Evolutionary conservation across 2,113 vertebrate species (phyloP).

Genomic region (Collichthys lucidus): DNA sequence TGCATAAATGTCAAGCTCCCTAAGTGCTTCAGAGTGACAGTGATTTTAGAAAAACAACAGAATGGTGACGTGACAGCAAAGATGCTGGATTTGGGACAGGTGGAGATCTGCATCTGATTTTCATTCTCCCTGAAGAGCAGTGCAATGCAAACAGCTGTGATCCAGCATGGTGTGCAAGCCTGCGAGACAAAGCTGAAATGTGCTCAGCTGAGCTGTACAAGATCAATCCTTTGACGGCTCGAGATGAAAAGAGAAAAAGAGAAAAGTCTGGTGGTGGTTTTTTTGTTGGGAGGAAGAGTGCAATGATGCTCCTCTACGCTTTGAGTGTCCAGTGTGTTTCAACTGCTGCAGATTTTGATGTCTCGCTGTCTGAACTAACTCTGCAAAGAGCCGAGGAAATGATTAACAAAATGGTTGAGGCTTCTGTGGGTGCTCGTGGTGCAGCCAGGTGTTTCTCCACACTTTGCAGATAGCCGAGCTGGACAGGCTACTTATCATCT

Average conservation of each 20-base stretch:
- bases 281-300: conserved; percentile 3
- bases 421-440: conserved; percentile 29
- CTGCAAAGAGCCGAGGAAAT: conserved; percentile 41
- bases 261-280: conserved; percentile 18
- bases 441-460: conserved; percentile 50
- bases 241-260: conserved; percentile 17
- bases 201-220: conserved; percentile 41
- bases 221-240: conserved; percentile 29
- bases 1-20: background rate
- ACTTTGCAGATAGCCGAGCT: conserved; percentile 1
- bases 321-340: conserved; percentile 5
- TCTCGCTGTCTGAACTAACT: conserved; percentile 27
- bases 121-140: conserved; percentile 17
- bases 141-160: conserved; percentile 42
- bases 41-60: conserved; percentile 31
- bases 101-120: conserved; percentile 47
- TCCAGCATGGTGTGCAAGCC: conserved; percentile 41
- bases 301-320: conserved; percentile 16
- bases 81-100: conserved; percentile 44
- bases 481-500: conserved; percentile 9
- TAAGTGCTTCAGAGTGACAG: conserved; percentile 12
- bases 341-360: conserved; percentile 51
- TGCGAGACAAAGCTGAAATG: conserved; percentile 30
- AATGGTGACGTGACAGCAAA: conserved; percentile 23
- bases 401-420: conserved; percentile 41